A percentile compares a stretch with the other conserved stretches of the same genome.
These are phyloP conservation scores for Nesogale talazaci DNA, from an alignment of 2,113 vertebrate genomes.

Conservation along the genomic window DNA sequence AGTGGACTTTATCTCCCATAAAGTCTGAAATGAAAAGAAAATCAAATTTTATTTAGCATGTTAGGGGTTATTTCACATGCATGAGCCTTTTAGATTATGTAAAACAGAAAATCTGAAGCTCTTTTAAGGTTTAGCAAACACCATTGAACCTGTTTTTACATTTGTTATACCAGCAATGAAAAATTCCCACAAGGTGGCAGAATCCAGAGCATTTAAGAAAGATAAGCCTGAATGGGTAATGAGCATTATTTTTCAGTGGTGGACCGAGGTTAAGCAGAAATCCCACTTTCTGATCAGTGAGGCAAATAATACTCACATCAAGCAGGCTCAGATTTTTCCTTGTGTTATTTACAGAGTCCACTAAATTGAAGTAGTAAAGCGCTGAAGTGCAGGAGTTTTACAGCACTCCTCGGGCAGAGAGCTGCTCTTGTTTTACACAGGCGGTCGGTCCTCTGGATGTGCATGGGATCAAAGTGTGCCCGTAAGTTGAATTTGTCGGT, in stretches of 20 bases:
- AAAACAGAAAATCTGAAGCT: constrained; percentile 6
- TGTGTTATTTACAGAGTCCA: constrained; percentile 59
- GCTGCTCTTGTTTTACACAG: constrained; percentile 15
- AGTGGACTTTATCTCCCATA: constrained; percentile 34
- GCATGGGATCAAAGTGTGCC: too few relatives aligned
- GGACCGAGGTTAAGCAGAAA: constrained; percentile 68
- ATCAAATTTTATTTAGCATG: background rate
- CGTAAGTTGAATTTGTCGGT: too few relatives aligned
- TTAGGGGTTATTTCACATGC: background rate
- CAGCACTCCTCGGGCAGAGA: background rate
- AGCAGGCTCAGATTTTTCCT: background rate
- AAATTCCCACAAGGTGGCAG: constrained; percentile 73
- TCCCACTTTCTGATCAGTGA: constrained; percentile 66
- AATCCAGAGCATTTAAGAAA: constrained; percentile 68
- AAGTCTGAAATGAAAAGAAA: constrained; percentile 17
- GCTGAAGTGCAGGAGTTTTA: background rate
- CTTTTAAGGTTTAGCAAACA: too few relatives aligned
- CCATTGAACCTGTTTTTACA: background rate
- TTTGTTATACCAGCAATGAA: constrained; percentile 60
- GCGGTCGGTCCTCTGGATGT: too few relatives aligned
- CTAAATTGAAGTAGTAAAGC: constrained; percentile 48
- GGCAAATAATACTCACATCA: constrained; percentile 59
- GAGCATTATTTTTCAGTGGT: constrained; percentile 60
- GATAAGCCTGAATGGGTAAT: background rate
- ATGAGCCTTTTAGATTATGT: constrained; percentile 20